A percentile compares a stretch with the other conserved stretches of the same genome.
phyloP scores from a whole-genome alignment of 1,140 invertebrate species.

The fruit fly (Drosophila melanogaster) region DNA sequence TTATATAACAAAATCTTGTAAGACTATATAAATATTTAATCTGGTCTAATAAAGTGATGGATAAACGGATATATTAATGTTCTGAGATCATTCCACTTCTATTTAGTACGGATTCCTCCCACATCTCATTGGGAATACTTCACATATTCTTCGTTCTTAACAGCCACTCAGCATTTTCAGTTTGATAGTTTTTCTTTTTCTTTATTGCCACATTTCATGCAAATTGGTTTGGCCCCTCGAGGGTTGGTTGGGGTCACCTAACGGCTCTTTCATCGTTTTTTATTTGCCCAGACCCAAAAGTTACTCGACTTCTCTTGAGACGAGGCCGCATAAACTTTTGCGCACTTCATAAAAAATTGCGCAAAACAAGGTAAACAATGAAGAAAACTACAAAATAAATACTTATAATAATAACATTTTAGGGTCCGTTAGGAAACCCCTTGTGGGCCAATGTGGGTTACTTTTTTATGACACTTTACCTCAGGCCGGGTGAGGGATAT shows the following conservation, averaged over 20 bases:
- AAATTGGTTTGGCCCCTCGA: constrained; percentile 51
- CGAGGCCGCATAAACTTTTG: constrained; percentile 57
- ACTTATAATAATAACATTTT: constrained; percentile 75
- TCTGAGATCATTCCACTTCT: background rate
- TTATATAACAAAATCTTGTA: background rate
- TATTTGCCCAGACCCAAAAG: constrained; percentile 38
- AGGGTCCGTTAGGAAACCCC: constrained; percentile 70
- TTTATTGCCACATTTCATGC: constrained; percentile 54
- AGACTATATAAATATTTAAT: constrained; percentile 4
- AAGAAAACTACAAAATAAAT: constrained; percentile 71
- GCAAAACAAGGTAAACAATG: constrained; percentile 55
- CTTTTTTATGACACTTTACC: constrained; percentile 60
- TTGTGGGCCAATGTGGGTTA: constrained; percentile 68
- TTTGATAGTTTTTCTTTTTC: constrained; percentile 43
- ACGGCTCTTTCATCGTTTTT: constrained; percentile 58
- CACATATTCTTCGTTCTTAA: constrained; percentile 15
- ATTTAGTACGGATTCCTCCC: constrained; percentile 12
- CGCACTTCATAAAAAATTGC: constrained; percentile 67
- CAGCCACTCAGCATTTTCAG: constrained; percentile 38
- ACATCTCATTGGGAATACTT: constrained; percentile 19
- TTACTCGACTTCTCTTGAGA: constrained; percentile 59
- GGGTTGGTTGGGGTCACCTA: constrained; percentile 50
- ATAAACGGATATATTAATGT: constrained; percentile 2
- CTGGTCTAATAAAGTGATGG: background rate
- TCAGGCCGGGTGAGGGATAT: constrained; percentile 9